phyloP scores from a whole-genome alignment of 2,888 invertebrate genomes.

The Drosophila algonquin region DNA sequence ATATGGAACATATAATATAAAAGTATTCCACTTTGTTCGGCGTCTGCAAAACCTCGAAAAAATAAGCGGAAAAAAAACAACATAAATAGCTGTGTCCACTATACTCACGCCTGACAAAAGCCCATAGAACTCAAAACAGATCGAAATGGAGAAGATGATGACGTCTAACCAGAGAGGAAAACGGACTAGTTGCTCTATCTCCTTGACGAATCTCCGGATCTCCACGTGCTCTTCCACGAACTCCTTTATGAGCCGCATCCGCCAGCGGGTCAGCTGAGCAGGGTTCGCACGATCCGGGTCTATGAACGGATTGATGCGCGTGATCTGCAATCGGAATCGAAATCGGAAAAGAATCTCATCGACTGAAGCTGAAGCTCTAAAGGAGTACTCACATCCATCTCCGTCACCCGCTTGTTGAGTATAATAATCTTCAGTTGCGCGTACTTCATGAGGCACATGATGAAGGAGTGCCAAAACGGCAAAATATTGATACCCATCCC shows the following conservation, averaged over 20 bases:
- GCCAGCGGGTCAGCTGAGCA: conserved; percentile 51
- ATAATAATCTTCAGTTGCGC: conserved; percentile 70
- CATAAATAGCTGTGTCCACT: fast-evolving
- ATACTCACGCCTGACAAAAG: conserved; percentile 66
- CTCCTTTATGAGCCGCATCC: conserved; percentile 55
- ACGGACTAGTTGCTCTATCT: conserved; percentile 64
- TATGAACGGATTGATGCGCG: conserved; percentile 14
- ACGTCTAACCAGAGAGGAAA: conserved; percentile 79
- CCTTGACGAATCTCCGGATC: conserved; percentile 59
- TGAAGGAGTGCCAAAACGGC: conserved; percentile 80
- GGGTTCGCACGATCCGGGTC: neutral
- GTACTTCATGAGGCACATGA: conserved; percentile 75
- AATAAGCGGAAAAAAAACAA: neutral
- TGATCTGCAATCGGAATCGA: conserved; percentile 41
- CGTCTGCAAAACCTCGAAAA: conserved; percentile 37
- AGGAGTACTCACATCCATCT: conserved; percentile 72
- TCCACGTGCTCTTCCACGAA: conserved; percentile 66
- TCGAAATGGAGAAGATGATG: conserved; percentile 74
- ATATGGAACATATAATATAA: conserved; percentile 71
- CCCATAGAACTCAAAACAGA: conserved; percentile 78
- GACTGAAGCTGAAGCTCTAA: neutral
- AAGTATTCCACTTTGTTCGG: conserved; percentile 73
- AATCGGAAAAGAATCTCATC: too few species aligned
- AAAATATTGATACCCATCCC: conserved; percentile 64
- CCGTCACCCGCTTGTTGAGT: conserved; percentile 59